A percentile compares a stretch with the other conserved stretches of the same genome.
Conservation (phyloP, 2,113 vertebrate species). For the Planiliza haematocheilus region DNA sequence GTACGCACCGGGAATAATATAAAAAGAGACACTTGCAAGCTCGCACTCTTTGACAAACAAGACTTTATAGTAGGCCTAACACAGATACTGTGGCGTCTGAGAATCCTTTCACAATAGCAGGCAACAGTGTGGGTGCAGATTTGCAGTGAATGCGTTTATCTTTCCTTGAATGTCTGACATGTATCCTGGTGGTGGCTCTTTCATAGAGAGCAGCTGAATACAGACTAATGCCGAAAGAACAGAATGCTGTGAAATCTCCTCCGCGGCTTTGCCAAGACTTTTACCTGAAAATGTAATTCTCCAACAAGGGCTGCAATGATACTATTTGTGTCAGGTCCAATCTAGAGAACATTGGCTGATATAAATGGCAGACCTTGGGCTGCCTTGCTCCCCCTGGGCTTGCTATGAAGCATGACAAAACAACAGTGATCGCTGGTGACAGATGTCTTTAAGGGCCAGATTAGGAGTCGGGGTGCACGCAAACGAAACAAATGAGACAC, state of each 20-base stretch:
- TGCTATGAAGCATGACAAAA: slow-evolving; percentile 85
- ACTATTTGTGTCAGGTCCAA: slow-evolving; percentile 85
- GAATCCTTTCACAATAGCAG: slow-evolving; percentile 59
- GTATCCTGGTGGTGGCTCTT: slow-evolving; percentile 62
- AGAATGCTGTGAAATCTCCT: slow-evolving; percentile 72
- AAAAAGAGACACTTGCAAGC: background rate
- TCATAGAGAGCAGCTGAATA: slow-evolving; percentile 67
- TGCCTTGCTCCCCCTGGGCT: slow-evolving; percentile 73
- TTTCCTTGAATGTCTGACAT: slow-evolving; percentile 70
- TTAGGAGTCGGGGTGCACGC: slow-evolving; percentile 82
- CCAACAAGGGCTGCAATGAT: slow-evolving; percentile 75
- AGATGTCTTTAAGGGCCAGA: slow-evolving; percentile 87
- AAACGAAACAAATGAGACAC: slow-evolving; percentile 82
- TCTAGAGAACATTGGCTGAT: slow-evolving; percentile 80
- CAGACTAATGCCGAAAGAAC: slow-evolving; percentile 63
- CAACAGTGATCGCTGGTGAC: slow-evolving; percentile 86
- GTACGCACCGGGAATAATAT: background rate
- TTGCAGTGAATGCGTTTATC: slow-evolving; percentile 69
- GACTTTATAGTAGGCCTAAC: slow-evolving; percentile 42
- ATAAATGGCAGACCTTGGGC: slow-evolving; percentile 84
- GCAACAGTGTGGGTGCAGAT: slow-evolving; percentile 74
- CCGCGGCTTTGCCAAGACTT: slow-evolving; percentile 68
- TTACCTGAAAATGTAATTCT: slow-evolving; percentile 83
- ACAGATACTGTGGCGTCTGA: slow-evolving; percentile 44
- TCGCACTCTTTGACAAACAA: slow-evolving; percentile 26